Percentiles rank a stretch among this genome's conserved stretches.
Conservation (phyloP, 2,113 vertebrate species). For the Pleuronectes platessa region DNA sequence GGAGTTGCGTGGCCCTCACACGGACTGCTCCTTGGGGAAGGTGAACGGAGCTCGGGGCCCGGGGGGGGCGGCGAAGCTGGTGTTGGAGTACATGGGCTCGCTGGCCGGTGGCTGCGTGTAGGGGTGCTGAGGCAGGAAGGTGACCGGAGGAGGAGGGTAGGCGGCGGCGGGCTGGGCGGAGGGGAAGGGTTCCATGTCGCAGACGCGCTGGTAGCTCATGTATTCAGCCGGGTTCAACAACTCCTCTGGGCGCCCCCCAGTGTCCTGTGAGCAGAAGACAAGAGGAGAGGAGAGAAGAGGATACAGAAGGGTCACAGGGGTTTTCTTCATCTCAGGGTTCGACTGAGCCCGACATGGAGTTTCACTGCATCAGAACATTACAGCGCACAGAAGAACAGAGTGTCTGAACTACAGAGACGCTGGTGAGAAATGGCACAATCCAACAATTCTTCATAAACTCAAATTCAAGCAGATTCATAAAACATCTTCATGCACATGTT, state of each 20-base stretch:
- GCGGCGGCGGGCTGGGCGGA: constrained; percentile 76
- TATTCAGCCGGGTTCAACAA: constrained; percentile 85
- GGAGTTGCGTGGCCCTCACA: constrained; percentile 69
- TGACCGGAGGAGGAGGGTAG: constrained; percentile 75
- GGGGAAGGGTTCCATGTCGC: constrained; percentile 77
- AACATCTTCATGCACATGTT: neutral
- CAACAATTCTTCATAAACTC: neutral
- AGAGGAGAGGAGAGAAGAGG: neutral
- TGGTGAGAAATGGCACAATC: neutral
- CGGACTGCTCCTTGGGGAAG: constrained; percentile 90
- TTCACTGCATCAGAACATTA: neutral
- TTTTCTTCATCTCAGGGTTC: neutral
- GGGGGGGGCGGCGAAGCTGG: constrained; percentile 81
- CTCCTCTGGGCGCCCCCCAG: constrained; percentile 84
- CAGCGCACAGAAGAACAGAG: no score
- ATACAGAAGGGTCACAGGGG: constrained; percentile 27
- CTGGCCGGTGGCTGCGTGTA: constrained; percentile 77
- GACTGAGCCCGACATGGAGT: neutral
- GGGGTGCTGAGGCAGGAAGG: constrained; percentile 83
- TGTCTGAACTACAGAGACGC: neutral
- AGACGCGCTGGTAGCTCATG: constrained; percentile 83
- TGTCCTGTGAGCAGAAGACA: constrained; percentile 81
- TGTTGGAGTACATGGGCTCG: constrained; percentile 85
- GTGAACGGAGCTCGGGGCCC: constrained; percentile 83
- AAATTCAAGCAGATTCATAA: neutral